These are phyloP conservation scores for Mastomys natalensis DNA, from an alignment of 2,113 vertebrate genomes.

Conservation along the genomic window DNA sequence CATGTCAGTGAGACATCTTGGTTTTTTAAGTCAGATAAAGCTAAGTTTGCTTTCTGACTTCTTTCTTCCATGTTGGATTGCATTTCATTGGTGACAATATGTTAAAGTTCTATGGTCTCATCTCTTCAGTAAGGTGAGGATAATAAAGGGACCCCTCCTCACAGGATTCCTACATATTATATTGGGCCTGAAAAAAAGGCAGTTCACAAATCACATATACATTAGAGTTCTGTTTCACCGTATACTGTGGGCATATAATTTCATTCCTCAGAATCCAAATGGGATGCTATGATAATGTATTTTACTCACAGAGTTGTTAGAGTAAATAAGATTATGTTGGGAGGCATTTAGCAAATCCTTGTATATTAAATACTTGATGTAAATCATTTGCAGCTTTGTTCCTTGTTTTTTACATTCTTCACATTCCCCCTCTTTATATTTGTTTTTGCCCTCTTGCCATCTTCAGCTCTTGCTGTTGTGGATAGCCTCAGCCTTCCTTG, in stretches of 20 bases:
- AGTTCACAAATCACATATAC: neutral
- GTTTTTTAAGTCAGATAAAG: neutral
- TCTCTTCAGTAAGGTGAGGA: neutral
- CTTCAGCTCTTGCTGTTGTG: no score
- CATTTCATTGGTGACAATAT: neutral
- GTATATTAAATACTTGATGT: neutral
- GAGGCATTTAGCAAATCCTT: neutral
- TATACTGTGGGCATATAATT: neutral
- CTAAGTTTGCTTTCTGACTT: slow-evolving; percentile 3
- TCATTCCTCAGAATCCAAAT: neutral
- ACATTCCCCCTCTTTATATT: neutral
- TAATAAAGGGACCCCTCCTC: neutral
- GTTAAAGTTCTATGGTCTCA: neutral
- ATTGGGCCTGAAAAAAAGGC: neutral
- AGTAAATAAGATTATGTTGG: neutral
- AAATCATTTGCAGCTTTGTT: neutral
- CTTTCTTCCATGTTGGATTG: neutral
- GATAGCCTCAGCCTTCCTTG: no score
- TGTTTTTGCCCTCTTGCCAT: slow-evolving; percentile 6
- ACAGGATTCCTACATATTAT: neutral
- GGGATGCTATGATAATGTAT: neutral
- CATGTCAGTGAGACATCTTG: neutral
- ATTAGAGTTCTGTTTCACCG: neutral
- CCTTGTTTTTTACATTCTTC: neutral
- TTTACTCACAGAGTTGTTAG: neutral